phyloP scores from a whole-genome alignment of 1,140 invertebrate genomes.

The Habropoda laboriosa region DNA sequence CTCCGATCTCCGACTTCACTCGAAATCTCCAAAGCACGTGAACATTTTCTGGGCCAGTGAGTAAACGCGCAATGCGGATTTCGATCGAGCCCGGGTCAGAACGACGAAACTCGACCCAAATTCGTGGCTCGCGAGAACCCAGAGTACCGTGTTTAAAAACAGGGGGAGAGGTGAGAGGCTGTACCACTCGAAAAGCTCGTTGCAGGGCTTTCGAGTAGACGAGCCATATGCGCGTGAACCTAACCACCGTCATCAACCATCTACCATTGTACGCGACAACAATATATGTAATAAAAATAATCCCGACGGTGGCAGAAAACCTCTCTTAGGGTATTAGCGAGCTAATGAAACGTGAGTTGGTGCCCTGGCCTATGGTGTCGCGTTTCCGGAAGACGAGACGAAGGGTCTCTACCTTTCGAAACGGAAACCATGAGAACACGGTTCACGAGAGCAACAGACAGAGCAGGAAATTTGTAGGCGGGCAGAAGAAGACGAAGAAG shows the following conservation, averaged over 20 bases:
- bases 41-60: background rate
- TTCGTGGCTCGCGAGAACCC: constrained; percentile 1
- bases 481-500: background rate
- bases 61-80: constrained; percentile 4
- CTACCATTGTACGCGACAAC: constrained; percentile 6
- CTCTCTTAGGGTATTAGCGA: constrained; percentile 58
- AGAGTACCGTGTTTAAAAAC: constrained; percentile 18
- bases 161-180: too few species aligned
- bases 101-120: background rate
- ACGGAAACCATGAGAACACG: constrained; percentile 13
- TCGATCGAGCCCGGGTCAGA: background rate
- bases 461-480: too few species aligned
- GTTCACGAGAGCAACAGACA: background rate
- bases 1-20: too few species aligned
- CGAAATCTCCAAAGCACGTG: too few species aligned
- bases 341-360: constrained; percentile 69
- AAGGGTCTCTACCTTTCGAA: background rate
- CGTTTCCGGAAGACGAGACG: constrained; percentile 62
- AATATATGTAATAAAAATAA: constrained; percentile 44
- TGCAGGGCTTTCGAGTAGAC: background rate
- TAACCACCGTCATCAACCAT: background rate
- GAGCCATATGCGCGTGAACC: constrained; percentile 40
- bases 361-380: constrained; percentile 56
- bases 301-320: constrained; percentile 37
- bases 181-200: background rate